Conservation (phyloP, 2,113 vertebrate genomes). For the Dromiciops gliroides region DNA sequence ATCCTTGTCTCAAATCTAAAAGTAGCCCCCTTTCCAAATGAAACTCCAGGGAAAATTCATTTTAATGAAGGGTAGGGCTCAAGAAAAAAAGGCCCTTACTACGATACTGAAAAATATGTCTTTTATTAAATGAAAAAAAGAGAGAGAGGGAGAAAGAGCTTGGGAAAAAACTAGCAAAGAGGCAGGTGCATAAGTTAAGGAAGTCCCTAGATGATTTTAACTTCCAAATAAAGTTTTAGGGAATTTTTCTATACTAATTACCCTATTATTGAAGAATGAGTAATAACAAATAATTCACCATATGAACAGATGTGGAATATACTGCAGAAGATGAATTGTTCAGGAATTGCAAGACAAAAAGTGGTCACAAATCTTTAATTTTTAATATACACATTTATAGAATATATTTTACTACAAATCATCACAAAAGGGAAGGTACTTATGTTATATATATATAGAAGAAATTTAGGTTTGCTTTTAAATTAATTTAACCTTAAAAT, state of each 20-base stretch:
- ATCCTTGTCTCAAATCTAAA: constrained; percentile 33
- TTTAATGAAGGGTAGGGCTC: constrained; percentile 61
- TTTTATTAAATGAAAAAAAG: constrained; percentile 66
- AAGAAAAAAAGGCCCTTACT: not conserved
- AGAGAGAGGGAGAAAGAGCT: not conserved
- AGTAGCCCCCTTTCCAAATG: constrained; percentile 48
- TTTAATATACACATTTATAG: not conserved
- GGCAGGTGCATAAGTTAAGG: constrained; percentile 62
- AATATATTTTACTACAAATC: constrained; percentile 36
- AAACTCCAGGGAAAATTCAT: constrained; percentile 38
- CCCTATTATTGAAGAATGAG: constrained; percentile 68
- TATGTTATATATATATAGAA: constrained; percentile 37
- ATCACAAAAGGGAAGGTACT: constrained; percentile 46
- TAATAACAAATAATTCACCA: constrained; percentile 69
- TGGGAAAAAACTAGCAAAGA: constrained; percentile 59
- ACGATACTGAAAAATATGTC: constrained; percentile 65
- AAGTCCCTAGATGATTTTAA: constrained; percentile 62
- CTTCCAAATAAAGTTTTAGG: constrained; percentile 66
- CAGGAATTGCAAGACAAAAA: constrained; percentile 58
- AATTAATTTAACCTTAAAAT: constrained; percentile 48
- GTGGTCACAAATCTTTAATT: constrained; percentile 39
- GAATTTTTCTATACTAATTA: constrained; percentile 74
- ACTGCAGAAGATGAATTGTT: constrained; percentile 51
- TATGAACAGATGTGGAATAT: constrained; percentile 50
- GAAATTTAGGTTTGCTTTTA: constrained; percentile 35